Evolutionary conservation across 2,113 vertebrate genomes (phyloP).

Genomic region (Sterna hirundo): DNA sequence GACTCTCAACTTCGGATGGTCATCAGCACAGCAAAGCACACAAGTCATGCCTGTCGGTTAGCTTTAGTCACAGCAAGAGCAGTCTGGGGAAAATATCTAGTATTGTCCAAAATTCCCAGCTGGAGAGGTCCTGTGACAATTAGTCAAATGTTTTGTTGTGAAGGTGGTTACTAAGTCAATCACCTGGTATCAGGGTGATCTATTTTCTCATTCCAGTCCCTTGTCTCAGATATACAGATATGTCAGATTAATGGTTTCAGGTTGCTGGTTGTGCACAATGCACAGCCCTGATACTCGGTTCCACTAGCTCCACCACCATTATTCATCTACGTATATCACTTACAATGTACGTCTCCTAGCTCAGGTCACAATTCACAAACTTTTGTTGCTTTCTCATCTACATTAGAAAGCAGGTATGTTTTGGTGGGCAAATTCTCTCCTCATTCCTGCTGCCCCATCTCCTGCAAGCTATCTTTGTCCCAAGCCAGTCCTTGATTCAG

Average conservation of each 20-base stretch:
- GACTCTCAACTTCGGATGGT: neutral
- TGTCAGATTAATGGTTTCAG: neutral
- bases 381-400: neutral
- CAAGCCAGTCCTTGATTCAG: neutral
- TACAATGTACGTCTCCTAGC: neutral
- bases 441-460: neutral
- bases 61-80: neutral
- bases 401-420: neutral
- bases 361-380: neutral
- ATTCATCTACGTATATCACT: neutral
- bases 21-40: neutral
- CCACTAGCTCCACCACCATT: neutral
- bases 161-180: neutral
- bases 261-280: neutral
- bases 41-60: accelerated
- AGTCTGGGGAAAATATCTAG: neutral
- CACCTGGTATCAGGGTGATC: neutral
- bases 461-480: neutral
- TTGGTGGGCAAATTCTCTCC: neutral
- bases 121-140: neutral
- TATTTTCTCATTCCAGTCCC: neutral
- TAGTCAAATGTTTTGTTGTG: neutral
- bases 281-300: neutral
- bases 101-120: neutral
- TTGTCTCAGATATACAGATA: neutral